phyloP scores from a whole-genome alignment of 2,797 vertebrate genomes.

The Amniataba percoides region DNA sequence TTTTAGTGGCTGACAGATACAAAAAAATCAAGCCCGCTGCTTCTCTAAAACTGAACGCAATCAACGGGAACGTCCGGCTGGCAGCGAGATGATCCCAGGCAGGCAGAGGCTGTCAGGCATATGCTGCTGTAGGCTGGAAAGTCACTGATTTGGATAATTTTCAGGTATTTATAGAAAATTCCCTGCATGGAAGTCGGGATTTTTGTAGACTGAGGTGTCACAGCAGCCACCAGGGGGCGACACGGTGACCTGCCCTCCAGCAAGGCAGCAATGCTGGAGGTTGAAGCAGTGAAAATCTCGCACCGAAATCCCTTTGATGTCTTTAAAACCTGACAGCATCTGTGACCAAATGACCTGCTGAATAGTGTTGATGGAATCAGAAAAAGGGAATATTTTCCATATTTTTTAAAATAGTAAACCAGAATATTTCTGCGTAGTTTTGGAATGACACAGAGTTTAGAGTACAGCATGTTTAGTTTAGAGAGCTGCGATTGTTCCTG shows the following conservation, averaged over 20 bases:
- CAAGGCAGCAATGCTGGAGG: conserved; percentile 27
- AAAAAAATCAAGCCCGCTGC: not conserved
- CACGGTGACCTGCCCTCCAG: not conserved
- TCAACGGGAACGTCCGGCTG: not conserved
- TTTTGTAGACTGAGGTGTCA: conserved; percentile 20
- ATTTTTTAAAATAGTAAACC: not conserved
- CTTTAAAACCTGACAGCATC: conserved; percentile 31
- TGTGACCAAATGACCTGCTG: not conserved
- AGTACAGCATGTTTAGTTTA: conserved; percentile 19
- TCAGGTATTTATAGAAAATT: conserved; percentile 34
- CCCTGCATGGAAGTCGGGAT: conserved; percentile 22
- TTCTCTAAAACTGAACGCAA: not conserved
- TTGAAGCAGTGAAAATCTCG: not conserved
- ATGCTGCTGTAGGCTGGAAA: not conserved
- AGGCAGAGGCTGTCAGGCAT: conserved; percentile 5
- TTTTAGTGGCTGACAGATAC: conserved; percentile 4
- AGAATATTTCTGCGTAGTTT: not conserved
- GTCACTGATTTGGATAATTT: not conserved
- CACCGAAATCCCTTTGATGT: not conserved
- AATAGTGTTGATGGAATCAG: not conserved
- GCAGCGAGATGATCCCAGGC: not conserved
- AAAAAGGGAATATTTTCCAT: not conserved
- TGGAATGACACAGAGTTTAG: conserved; percentile 22
- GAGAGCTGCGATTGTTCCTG: conserved; percentile 33
- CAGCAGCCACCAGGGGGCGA: conserved; percentile 43